These are phyloP conservation scores for Nasua narica DNA, from an alignment of 2,797 vertebrate genomes.

Conservation along the genomic window DNA sequence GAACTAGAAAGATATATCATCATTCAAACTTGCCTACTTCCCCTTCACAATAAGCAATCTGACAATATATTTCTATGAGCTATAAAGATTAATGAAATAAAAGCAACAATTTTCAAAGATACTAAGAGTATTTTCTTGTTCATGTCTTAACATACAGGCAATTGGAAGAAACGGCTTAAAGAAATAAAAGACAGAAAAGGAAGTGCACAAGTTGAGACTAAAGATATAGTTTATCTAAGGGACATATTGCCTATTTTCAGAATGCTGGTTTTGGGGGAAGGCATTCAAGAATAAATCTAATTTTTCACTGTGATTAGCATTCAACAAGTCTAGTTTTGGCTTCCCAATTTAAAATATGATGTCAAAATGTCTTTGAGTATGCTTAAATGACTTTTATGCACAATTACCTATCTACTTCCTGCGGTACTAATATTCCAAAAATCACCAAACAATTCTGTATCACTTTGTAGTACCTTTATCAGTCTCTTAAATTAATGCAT, in stretches of 20 bases:
- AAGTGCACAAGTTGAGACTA: background rate
- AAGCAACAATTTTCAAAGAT: background rate
- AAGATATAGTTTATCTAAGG: background rate
- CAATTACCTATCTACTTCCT: background rate
- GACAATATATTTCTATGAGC: background rate
- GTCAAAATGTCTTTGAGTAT: background rate
- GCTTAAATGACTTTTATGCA: background rate
- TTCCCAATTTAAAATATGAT: slow-evolving; percentile 8
- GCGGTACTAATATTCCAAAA: background rate
- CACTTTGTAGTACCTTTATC: background rate
- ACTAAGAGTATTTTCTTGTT: background rate
- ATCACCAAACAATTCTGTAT: background rate
- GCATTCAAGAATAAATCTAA: background rate
- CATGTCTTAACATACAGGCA: background rate
- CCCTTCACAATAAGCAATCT: background rate
- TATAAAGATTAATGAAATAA: slow-evolving; percentile 6
- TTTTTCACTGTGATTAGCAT: background rate
- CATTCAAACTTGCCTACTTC: background rate
- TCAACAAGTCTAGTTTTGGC: background rate
- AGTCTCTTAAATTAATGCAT: background rate
- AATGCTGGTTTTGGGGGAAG: background rate
- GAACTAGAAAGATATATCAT: background rate
- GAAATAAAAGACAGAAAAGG: background rate
- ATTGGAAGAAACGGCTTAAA: background rate
- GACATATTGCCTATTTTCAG: background rate